These are phyloP conservation scores for Chamaetylas fuelleborni DNA, from an alignment of 2,113 vertebrate genomes.

Conservation along the genomic window DNA sequence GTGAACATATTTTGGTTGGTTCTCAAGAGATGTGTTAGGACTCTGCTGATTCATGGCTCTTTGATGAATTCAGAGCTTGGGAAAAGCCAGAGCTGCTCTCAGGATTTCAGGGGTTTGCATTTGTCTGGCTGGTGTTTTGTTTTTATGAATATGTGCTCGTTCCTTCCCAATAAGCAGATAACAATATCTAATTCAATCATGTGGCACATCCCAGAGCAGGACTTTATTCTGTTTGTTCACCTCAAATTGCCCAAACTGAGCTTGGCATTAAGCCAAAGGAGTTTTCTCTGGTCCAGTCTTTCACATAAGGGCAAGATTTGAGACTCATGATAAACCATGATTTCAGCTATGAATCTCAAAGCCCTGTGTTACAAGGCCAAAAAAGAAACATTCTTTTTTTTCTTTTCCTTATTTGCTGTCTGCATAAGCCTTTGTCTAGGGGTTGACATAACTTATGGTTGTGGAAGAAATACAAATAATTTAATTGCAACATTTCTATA, in stretches of 20 bases:
- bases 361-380: not conserved
- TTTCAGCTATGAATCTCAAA: not conserved
- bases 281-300: not conserved
- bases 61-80: not conserved
- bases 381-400: not conserved
- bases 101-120: not conserved
- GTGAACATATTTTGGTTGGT: rapidly evolving
- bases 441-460: not conserved
- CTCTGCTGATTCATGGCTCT: not conserved
- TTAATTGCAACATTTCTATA: not conserved
- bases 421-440: no score
- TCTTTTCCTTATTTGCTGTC: not conserved
- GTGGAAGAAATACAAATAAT: not conserved
- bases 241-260: not conserved
- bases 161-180: not conserved
- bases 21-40: not conserved
- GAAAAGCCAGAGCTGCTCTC: not conserved
- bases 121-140: not conserved
- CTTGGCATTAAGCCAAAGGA: not conserved
- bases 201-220: not conserved
- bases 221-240: not conserved
- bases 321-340: not conserved
- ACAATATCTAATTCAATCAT: not conserved
- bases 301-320: not conserved
- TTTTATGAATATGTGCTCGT: rapidly evolving